phyloP scores from a whole-genome alignment of 2,888 invertebrate species.

The Macrosiphum euphorbiae region DNA sequence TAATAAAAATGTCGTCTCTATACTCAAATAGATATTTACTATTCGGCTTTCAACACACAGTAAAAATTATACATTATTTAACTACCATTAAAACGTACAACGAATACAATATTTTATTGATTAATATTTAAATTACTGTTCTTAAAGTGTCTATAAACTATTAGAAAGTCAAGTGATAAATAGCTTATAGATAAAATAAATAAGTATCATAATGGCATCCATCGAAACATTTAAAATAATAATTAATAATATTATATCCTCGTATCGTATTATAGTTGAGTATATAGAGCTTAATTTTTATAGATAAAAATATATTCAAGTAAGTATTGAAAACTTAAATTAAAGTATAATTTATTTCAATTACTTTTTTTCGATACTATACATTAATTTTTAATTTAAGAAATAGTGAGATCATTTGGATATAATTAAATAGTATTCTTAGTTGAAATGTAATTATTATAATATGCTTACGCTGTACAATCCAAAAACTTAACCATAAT shows the following conservation, averaged over 20 bases:
- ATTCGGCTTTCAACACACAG: background rate
- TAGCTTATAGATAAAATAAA: background rate
- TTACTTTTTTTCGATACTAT: background rate
- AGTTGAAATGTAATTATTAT: background rate
- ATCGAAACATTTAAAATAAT: background rate
- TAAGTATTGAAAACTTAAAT: background rate
- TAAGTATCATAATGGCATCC: background rate
- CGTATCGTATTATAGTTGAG: background rate
- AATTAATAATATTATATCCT: background rate
- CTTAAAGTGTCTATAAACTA: background rate
- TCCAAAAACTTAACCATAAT: background rate
- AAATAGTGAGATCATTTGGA: background rate
- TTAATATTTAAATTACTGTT: background rate
- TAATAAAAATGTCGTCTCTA: slow-evolving; percentile 28
- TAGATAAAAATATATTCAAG: background rate
- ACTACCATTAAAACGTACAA: background rate
- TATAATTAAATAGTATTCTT: background rate
- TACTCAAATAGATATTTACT: slow-evolving; percentile 29
- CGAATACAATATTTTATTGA: background rate
- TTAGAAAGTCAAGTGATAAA: background rate
- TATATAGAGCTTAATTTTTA: background rate
- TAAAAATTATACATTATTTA: background rate
- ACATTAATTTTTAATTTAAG: background rate
- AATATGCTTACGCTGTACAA: background rate
- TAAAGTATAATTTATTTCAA: background rate